These are phyloP conservation scores for Laodelphax striatellus DNA, from an alignment of 1,140 invertebrate species.

Conservation along the genomic window DNA sequence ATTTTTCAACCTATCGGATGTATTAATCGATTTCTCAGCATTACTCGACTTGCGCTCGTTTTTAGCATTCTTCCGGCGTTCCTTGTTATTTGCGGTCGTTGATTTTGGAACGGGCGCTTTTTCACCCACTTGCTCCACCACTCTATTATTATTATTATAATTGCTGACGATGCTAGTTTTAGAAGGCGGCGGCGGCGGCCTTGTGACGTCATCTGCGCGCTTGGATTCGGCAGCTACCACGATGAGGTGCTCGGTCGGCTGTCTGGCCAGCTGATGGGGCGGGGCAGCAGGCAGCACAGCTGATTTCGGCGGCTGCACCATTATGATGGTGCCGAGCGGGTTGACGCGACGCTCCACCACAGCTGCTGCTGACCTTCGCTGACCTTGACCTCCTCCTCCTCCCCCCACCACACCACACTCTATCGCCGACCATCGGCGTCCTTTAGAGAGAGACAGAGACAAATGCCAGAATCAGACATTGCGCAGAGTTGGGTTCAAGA, in stretches of 20 bases:
- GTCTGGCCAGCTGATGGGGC: not conserved
- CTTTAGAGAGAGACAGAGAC: not conserved
- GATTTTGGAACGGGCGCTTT: no score
- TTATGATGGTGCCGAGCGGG: conserved; percentile 18
- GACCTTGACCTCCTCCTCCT: not conserved
- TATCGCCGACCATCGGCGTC: not conserved
- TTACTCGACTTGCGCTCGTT: not conserved
- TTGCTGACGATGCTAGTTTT: not conserved
- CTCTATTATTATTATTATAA: no score
- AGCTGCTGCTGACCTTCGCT: conserved; percentile 6
- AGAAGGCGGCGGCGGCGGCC: not conserved
- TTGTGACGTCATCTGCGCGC: no score
- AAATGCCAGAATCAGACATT: not conserved
- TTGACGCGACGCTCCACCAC: conserved; percentile 20
- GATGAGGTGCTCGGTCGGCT: not conserved
- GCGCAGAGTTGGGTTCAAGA: no score
- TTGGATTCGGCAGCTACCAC: not conserved
- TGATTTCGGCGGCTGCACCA: conserved; percentile 4
- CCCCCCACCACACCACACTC: not conserved
- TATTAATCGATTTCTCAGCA: no score
- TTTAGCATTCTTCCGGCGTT: not conserved
- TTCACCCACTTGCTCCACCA: not conserved
- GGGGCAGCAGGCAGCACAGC: conserved; percentile 6
- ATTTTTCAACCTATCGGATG: no score
- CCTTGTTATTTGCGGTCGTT: not conserved